Evolutionary conservation across 2,797 vertebrate species (phyloP), one percentile per base, ranked within the genome.

Genomic region (Aplochiton taeniatus): DNA sequence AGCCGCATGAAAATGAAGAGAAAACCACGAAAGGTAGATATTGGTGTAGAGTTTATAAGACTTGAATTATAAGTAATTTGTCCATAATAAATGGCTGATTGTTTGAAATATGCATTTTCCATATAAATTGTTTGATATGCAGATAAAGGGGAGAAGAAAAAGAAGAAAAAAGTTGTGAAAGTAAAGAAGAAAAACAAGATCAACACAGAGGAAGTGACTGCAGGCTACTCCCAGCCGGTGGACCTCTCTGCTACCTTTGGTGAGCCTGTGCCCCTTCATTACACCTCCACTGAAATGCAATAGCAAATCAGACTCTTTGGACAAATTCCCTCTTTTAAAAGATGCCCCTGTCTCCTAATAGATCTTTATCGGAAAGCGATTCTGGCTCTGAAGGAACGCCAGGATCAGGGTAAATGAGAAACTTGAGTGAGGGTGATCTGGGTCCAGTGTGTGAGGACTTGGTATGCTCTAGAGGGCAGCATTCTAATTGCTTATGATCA

Each of bases 341-440:
- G 19, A 72, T 45, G 12, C 73, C 62, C 73, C 60, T 89, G 63
- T 89, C 75, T 88, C 70, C 69, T 76, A 50, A 63, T 73, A 95
- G 94, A 94, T 88, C 92, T 95, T 70, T 95, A 95, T 87, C 81
- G 91, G 80, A 93, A 93, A 89, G 94, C 94, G 48, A 92, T 95
- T 75, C 81, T 90, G 85, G 91, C 93, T 75, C 85, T 95, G 76
- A 95, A 92, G 90, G 89, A 91, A 72, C 89, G 90, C 63, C 93
- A 94, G 80, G 86, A 89, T 68, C 86, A 87, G 75, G 76, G 77
- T 59, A 79, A 87, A 68, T 78, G 77, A 86, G 57, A 53, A 56
- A 61, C 42, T n/a, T 63, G 68, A 48, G 61, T 54, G 59, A 62
- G 51, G 58, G 13, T 47, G 58, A 57, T 52, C 57, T 67, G 54